Evolutionary conservation across 2,888 invertebrate species (phyloP), one percentile per base, ranked within the genome.

Genomic region (Idaea aversata): DNA sequence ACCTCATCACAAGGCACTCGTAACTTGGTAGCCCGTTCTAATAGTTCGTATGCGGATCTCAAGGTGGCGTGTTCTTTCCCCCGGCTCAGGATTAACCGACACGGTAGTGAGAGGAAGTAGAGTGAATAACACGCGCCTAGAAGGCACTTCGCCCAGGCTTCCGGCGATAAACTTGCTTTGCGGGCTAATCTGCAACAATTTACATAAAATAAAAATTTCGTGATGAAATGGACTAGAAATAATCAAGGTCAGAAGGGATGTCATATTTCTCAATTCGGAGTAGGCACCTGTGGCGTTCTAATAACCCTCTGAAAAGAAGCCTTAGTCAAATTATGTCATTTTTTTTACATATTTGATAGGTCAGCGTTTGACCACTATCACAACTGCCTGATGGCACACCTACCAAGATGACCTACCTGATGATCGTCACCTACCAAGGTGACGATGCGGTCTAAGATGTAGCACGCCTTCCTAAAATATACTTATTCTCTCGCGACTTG

Each of bases 31-130:
- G 99, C 98, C 74, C 96, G 95, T 61, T 97, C 96, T 59, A 99
- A 93, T 63, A 99, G 91, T 80, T 98, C 97, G 82, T 97, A 98
- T 0, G 98, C 98, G 66, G 95, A 93, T 62, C 96, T 94, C 62
- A 99, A 86, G 0, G 95, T 94, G 2, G 96, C 95, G 73, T 96
- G 96, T 75, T 96, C 96, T 81, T 96, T 96, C 0, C 97, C 96
- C 1, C 95, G 93, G 75, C 93, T 94, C 83, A 95, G 91, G 81
- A 93, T 94, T 78, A 95, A 94, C 92, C 95, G 97, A 88, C 99
- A 97, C 34, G 99, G 99, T 73, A 99, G 93, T 77, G 98, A 96
- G 78, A 99, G 95, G 88, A 99, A 99, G 96, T 99, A 99, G 35
- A 99, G 94, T 57, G 99, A 98, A 83, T 97, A 97, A 81, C 97